Percentiles rank a stretch among this genome's conserved stretches.
Conservation (phyloP, 2,888 invertebrate species). For the Zaprionus bogoriensis region DNA sequence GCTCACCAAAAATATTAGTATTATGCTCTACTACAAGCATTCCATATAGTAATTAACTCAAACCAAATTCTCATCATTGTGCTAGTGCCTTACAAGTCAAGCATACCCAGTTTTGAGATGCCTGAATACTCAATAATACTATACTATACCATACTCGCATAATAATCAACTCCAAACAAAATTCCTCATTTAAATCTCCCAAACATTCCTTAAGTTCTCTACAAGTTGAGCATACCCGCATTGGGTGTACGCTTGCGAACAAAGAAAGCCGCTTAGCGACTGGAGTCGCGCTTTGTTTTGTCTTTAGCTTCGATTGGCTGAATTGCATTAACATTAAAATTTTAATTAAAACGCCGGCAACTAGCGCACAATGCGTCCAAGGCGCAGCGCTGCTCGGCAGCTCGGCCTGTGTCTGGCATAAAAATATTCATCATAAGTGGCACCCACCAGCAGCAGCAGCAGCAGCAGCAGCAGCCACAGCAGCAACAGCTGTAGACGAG, state of each 20-base stretch:
- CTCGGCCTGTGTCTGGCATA: slow-evolving; percentile 47
- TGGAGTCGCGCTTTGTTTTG: slow-evolving; percentile 26
- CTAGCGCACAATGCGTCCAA: slow-evolving; percentile 66
- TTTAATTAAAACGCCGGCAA: slow-evolving; percentile 69
- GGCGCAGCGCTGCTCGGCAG: slow-evolving; percentile 20
- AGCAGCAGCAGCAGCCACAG: slow-evolving; percentile 18
- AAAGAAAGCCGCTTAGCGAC: background rate
- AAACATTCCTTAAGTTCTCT: too few relatives aligned
- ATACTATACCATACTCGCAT: too few relatives aligned
- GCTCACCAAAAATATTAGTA: too few relatives aligned
- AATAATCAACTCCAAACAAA: too few relatives aligned
- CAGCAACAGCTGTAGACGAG: slow-evolving; percentile 8
- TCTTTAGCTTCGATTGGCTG: slow-evolving; percentile 44
- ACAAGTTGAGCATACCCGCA: background rate
- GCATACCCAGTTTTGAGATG: too few relatives aligned
- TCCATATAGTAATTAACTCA: too few relatives aligned
- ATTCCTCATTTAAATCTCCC: too few relatives aligned
- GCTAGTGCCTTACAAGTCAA: too few relatives aligned
- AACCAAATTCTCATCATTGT: too few relatives aligned
- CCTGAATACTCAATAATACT: too few relatives aligned
- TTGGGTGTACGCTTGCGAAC: background rate
- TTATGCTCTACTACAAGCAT: too few relatives aligned
- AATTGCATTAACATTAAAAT: slow-evolving; percentile 71
- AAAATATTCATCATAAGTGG: slow-evolving; percentile 77
- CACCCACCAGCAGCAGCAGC: slow-evolving; percentile 40